A percentile compares a stretch with the other conserved stretches of the same genome.
These are phyloP conservation scores for Desmodus rotundus DNA, from an alignment of 2,113 vertebrate species.

Conservation along the genomic window DNA sequence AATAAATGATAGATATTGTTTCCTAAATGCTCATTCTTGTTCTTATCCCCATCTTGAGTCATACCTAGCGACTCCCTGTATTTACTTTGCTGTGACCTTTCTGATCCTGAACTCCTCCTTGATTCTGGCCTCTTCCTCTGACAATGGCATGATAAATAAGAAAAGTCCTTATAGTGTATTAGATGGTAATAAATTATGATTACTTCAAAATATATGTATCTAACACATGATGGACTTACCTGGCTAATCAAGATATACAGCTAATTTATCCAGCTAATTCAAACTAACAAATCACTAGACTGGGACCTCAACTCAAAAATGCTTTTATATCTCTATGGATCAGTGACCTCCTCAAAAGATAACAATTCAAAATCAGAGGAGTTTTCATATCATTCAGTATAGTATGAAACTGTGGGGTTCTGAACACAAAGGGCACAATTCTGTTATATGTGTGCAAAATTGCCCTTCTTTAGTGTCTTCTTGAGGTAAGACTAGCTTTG, in stretches of 20 bases:
- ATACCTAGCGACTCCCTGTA: not conserved
- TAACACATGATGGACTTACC: not conserved
- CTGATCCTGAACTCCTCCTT: not conserved
- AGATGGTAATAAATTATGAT: not conserved
- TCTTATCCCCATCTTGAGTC: not conserved
- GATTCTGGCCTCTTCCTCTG: slow-evolving; percentile 6
- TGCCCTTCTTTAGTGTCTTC: not conserved
- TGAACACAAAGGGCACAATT: not conserved
- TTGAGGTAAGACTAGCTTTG: not conserved
- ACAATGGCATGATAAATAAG: not conserved
- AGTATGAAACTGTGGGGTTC: not conserved
- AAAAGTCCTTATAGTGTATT: not conserved
- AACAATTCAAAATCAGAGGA: not conserved
- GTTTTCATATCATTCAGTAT: not conserved
- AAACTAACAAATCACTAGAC: not conserved
- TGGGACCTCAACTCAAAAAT: not conserved
- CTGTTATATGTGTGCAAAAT: not conserved
- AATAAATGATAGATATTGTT: not conserved
- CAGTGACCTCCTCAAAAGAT: not conserved
- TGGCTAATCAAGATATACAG: slow-evolving; percentile 18
- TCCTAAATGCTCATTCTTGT: not conserved
- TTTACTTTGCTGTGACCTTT: slow-evolving; percentile 3
- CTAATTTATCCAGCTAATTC: not conserved
- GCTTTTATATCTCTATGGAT: not conserved
- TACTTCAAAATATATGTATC: not conserved